Percentiles rank a stretch among this genome's conserved stretches.
phyloP scores from a whole-genome alignment of 2,888 invertebrate species.

The Pachydiplax longipennis region DNA sequence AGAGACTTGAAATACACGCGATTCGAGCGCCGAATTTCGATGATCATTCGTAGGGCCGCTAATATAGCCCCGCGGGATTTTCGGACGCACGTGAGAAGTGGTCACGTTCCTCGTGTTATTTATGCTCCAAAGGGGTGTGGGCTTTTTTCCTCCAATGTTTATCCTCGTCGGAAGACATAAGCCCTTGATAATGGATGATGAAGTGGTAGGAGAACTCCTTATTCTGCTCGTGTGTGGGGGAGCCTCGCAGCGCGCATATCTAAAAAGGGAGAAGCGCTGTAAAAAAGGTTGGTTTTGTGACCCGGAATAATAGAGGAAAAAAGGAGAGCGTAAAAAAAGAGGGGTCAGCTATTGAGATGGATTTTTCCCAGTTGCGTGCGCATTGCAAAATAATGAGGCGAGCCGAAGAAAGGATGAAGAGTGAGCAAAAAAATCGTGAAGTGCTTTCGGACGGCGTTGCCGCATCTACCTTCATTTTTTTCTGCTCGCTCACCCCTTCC shows the following conservation, averaged over 20 bases:
- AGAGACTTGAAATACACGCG: slow-evolving; percentile 28
- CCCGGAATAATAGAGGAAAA: not conserved
- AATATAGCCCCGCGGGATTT: not conserved
- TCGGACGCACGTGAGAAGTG: not conserved
- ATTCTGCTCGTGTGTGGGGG: not conserved
- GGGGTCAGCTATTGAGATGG: slow-evolving; percentile 7
- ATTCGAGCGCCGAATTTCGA: slow-evolving; percentile 24
- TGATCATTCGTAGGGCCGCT: slow-evolving; percentile 7
- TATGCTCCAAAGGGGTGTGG: not conserved
- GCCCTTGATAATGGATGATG: not conserved
- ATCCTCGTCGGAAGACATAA: not conserved
- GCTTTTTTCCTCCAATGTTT: not conserved
- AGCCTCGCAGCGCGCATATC: not conserved
- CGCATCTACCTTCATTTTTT: not conserved
- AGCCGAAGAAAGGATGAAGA: not conserved
- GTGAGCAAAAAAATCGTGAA: not conserved
- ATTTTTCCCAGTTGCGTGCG: not conserved
- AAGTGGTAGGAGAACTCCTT: not conserved
- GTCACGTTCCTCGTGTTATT: slow-evolving; percentile 29
- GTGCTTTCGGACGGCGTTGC: not conserved
- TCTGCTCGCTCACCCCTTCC: not conserved
- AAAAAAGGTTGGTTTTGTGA: slow-evolving; percentile 14
- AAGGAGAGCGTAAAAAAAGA: not conserved
- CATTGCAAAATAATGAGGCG: not conserved
- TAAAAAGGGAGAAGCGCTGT: not conserved